phyloP scores from a whole-genome alignment of 2,797 vertebrate genomes.

The Hypotaenidia philippensis region DNA sequence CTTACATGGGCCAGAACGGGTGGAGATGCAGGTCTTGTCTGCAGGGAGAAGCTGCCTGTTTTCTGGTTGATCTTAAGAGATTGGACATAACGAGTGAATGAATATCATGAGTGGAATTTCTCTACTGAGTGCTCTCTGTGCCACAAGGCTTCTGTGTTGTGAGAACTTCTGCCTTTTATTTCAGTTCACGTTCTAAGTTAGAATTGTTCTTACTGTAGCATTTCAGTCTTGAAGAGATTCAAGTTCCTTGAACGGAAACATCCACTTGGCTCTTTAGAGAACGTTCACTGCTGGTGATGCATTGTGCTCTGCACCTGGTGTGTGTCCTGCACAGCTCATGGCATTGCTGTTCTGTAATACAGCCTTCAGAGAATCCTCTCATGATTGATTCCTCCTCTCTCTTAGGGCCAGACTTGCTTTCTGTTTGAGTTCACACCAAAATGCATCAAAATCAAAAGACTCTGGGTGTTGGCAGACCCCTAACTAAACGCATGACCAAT shows the following conservation, averaged over 20 bases:
- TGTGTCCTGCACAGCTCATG: background rate
- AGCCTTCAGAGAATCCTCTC: background rate
- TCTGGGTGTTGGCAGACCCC: background rate
- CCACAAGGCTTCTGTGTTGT: background rate
- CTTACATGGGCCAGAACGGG: fast-evolving
- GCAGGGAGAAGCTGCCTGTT: background rate
- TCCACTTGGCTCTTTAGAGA: background rate
- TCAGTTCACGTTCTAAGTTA: background rate
- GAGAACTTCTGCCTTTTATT: background rate
- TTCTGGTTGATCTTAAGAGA: background rate
- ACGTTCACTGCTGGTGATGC: background rate
- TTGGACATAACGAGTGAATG: background rate
- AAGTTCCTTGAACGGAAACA: background rate
- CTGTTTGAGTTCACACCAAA: background rate
- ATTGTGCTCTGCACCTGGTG: background rate
- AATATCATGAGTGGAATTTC: background rate
- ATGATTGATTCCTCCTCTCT: background rate
- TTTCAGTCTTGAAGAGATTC: background rate
- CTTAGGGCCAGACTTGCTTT: background rate
- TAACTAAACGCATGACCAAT: background rate
- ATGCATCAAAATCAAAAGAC: background rate
- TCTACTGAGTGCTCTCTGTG: background rate
- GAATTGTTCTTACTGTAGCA: background rate
- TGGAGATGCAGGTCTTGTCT: background rate
- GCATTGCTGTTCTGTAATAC: background rate